Base-by-base conservation (phyloP, 1,140 invertebrate species). In the Chionoecetes opilio region DNA sequence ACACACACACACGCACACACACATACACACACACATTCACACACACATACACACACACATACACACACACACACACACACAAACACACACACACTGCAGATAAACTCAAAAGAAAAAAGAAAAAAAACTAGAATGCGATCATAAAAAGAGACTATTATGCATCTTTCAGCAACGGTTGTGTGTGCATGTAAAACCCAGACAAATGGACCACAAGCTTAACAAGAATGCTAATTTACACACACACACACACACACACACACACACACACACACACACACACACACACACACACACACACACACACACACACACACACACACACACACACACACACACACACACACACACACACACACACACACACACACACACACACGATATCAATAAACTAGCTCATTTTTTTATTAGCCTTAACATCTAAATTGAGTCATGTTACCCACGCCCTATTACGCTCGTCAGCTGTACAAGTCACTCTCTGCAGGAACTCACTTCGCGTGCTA, bases 101-200 rank as follows among this genome's bases (percentile, higher is more conserved):
- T 21, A 26, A 75, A 21, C 63, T 6, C 21, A 75, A 75, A 75
- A 75, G n/a, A 26, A 5, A 75, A 26, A 26, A n/a, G n/a, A n/a
- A n/a, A 26, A 75, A 63, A 75, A n/a, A 75, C 63, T 21, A 75
- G n/a, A 17, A 53, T 17, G 21, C 11, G 46, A 53, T 14, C 11
- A 53, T 46, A 75, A n/a, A 75, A 75, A 75, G 21, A n/a, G 11
- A n/a, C 63, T 17, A n/a, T 3, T 75, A 75, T n/a, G n/a, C 63
- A 75, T 26, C n/a, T 75, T 75, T 75, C 21, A 75, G 63, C n/a
- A 75, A 75, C 21, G 32, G 2, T 17, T 87, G 85, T 86, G 85
- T 86, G 85, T 86, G 85, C 34, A 32, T 86, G 85, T 86, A 32
- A 75, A 26, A 53, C 46, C 46, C 46, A 53, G 63, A n/a, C 63